Percentiles rank a stretch among this genome's conserved stretches.
Conservation (phyloP, 2,113 vertebrate genomes). For the Taurulus bubalis region DNA sequence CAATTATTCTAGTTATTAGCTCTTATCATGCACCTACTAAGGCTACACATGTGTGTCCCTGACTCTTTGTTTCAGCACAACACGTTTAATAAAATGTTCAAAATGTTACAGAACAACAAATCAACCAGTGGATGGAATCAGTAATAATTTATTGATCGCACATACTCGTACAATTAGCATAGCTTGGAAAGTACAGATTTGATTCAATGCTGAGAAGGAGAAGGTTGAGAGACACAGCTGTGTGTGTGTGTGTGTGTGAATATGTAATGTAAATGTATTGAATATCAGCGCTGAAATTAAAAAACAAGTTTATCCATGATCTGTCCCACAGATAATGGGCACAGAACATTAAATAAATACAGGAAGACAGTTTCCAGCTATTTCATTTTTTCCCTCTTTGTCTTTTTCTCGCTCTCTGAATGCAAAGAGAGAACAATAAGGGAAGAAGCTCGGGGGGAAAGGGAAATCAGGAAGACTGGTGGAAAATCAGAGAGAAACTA, state of each 20-base stretch:
- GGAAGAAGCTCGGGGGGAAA: too few relatives aligned
- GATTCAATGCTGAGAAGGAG: neutral
- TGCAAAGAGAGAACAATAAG: neutral
- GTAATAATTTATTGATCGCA: neutral
- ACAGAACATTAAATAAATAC: neutral
- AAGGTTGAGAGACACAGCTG: neutral
- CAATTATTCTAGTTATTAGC: slow-evolving; percentile 5
- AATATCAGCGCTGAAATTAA: neutral
- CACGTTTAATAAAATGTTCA: neutral
- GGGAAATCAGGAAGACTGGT: neutral
- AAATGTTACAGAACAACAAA: neutral
- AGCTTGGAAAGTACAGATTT: slow-evolving; percentile 1
- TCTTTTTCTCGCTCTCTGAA: neutral
- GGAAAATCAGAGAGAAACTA: neutral
- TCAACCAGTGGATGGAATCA: neutral
- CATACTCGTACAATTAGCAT: neutral
- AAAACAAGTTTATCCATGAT: neutral
- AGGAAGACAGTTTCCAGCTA: neutral
- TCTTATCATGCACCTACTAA: neutral
- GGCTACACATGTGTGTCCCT: neutral
- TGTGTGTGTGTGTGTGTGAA: neutral
- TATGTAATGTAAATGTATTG: neutral
- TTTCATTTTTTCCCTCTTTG: neutral
- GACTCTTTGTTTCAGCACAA: neutral
- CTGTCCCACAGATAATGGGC: neutral